A percentile compares a stretch with the other conserved stretches of the same genome.
These are phyloP conservation scores for Scaptomyza polygonia DNA, from an alignment of 2,888 invertebrate species.

Conservation along the genomic window DNA sequence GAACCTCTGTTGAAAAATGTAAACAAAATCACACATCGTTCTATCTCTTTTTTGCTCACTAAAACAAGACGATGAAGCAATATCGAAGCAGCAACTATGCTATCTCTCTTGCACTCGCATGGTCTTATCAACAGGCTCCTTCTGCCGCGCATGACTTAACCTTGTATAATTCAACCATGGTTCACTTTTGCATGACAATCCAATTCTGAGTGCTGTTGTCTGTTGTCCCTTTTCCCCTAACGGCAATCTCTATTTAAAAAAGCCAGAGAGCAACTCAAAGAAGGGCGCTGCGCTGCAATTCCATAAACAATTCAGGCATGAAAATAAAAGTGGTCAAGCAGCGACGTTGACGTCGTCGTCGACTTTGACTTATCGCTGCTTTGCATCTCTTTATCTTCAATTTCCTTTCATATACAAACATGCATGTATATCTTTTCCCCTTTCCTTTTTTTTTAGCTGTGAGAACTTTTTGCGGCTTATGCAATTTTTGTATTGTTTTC, in stretches of 20 bases:
- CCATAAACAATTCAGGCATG: constrained; percentile 75
- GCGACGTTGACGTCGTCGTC: constrained; percentile 9
- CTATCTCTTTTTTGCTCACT: too few relatives aligned
- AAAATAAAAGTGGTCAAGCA: constrained; percentile 77
- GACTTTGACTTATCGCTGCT: constrained; percentile 47
- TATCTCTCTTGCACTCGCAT: too few relatives aligned
- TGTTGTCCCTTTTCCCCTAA: not conserved
- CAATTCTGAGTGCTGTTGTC: constrained; percentile 49
- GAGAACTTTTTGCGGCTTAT: constrained; percentile 48
- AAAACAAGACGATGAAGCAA: too few relatives aligned
- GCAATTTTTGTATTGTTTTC: constrained; percentile 35
- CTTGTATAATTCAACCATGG: too few relatives aligned
- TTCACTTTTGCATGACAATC: constrained; percentile 78
- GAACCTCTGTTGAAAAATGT: too few relatives aligned
- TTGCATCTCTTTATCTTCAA: constrained; percentile 53
- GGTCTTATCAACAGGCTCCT: too few relatives aligned
- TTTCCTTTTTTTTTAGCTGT: constrained; percentile 34
- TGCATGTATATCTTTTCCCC: constrained; percentile 17
- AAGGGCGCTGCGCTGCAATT: constrained; percentile 53
- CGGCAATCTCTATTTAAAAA: constrained; percentile 8
- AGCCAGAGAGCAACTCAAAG: constrained; percentile 7
- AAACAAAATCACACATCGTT: too few relatives aligned
- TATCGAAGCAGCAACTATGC: too few relatives aligned
- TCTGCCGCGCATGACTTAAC: too few relatives aligned
- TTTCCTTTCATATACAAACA: constrained; percentile 35